Percentiles rank a stretch among this genome's conserved stretches.
These are phyloP conservation scores for Microplitis deprimator DNA, from an alignment of 2,888 invertebrate species.

Conservation along the genomic window DNA sequence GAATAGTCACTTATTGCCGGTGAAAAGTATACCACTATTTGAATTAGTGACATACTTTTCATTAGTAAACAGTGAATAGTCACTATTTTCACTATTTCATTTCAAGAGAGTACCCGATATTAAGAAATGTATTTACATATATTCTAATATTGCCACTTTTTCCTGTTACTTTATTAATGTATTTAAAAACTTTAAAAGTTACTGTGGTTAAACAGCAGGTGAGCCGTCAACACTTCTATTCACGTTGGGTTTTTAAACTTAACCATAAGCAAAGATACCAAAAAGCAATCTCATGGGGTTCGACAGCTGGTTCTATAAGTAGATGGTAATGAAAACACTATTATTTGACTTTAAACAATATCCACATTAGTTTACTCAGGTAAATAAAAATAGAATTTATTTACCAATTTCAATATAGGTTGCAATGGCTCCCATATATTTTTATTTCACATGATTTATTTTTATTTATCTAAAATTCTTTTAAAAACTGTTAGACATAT, in stretches of 20 bases:
- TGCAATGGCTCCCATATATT: neutral
- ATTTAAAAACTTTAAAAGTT: neutral
- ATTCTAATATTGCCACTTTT: neutral
- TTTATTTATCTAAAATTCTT: neutral
- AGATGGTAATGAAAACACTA: conserved; percentile 58
- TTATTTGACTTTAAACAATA: conserved; percentile 66
- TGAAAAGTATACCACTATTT: too few species aligned
- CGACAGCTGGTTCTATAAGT: conserved; percentile 70
- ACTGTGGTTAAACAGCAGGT: neutral
- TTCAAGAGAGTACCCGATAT: too few species aligned
- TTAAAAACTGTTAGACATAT: neutral
- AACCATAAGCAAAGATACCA: conserved; percentile 3
- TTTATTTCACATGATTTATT: neutral
- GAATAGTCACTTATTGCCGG: too few species aligned
- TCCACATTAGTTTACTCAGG: conserved; percentile 47
- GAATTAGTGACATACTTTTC: too few species aligned
- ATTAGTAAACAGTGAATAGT: too few species aligned
- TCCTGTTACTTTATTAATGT: neutral
- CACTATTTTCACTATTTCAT: too few species aligned
- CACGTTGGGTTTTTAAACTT: neutral
- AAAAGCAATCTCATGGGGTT: conserved; percentile 4
- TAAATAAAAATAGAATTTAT: neutral
- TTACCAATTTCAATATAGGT: neutral
- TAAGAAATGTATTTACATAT: too few species aligned
- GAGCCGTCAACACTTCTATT: neutral